Base-by-base conservation (phyloP, 1,140 invertebrate genomes). In the Drosophila repleta region DNA sequence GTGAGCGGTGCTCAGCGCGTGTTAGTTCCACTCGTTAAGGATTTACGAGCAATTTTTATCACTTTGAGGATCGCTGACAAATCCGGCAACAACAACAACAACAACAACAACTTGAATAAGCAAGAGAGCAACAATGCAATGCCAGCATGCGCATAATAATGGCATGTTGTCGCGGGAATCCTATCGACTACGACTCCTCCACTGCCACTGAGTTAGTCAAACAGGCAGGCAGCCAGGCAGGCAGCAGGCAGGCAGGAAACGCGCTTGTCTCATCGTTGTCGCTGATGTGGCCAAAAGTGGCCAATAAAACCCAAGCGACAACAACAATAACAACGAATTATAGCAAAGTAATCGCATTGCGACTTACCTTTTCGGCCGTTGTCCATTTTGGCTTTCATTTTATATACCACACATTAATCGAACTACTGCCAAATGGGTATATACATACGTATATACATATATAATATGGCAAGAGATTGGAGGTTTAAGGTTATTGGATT, bases 11-110 rank as follows among this genome's bases (percentile, higher is more conserved):
- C 49, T 35, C 45, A 88, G 83, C 83, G 83, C 83, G 83, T 88
- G 83, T 88, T 88, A 88, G 83, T 88, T 88, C 79, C 77, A 90
- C 87, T 91, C 90, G 90, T 91, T 91, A 91, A 91, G 90, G 90
- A 91, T 91, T 91, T 91, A 91, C 90, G 90, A 91, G 90, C 87
- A 91, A 91, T 85, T 91, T 91, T 91, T 91, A 91, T 91, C 90
- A 91, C 90, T 91, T 91, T 91, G 78, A 91, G 87, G 77, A 91
- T 91, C 90, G 82, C 81, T 91, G 90, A 91, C 90, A 91, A 91
- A 91, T 91, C 90, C 90, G 83, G 88, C 77, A 83, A 82, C 74
- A 89, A 89, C 73, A 71, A 45, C 70, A 70, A 53, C 18, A 58
- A 35, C 51, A 73, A 26, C 49, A 61, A 76, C 78, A 76, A 76